A percentile compares a stretch with the other conserved stretches of the same genome.
Conservation (phyloP, 2,888 invertebrate species). For the Sesamia inferens region DNA sequence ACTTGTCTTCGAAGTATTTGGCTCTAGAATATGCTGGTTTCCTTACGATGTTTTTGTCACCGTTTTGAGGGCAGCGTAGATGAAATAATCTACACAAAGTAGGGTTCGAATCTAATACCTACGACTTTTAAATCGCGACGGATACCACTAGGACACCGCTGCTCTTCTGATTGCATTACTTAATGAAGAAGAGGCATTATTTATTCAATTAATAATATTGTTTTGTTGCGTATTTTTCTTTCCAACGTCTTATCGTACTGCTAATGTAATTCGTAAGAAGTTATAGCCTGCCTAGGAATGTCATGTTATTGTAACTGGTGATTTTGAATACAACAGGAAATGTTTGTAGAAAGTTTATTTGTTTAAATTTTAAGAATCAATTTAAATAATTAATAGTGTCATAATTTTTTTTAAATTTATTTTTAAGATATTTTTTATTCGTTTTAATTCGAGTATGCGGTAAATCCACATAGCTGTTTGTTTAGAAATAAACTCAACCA, state of each 20-base stretch:
- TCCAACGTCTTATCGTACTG: background rate
- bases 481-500: background rate
- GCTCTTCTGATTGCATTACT: background rate
- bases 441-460: background rate
- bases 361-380: background rate
- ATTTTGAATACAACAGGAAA: background rate
- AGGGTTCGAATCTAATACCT: too few species aligned
- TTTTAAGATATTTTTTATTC: too few species aligned
- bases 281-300: background rate
- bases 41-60: too few species aligned
- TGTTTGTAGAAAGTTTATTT: background rate
- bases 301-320: background rate
- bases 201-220: background rate
- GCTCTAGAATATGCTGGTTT: too few species aligned
- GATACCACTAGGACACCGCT: too few species aligned
- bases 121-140: too few species aligned
- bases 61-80: too few species aligned
- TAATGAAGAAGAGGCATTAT: constrained; percentile 1
- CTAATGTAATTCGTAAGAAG: background rate
- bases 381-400: too few species aligned
- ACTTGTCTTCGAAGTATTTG: too few species aligned
- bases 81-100: too few species aligned
- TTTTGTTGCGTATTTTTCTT: constrained; percentile 5
- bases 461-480: background rate
- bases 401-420: too few species aligned